A percentile compares a stretch with the other conserved stretches of the same genome.
Conservation (phyloP, 1,140 invertebrate species). For the Leptopilina boulardi region DNA sequence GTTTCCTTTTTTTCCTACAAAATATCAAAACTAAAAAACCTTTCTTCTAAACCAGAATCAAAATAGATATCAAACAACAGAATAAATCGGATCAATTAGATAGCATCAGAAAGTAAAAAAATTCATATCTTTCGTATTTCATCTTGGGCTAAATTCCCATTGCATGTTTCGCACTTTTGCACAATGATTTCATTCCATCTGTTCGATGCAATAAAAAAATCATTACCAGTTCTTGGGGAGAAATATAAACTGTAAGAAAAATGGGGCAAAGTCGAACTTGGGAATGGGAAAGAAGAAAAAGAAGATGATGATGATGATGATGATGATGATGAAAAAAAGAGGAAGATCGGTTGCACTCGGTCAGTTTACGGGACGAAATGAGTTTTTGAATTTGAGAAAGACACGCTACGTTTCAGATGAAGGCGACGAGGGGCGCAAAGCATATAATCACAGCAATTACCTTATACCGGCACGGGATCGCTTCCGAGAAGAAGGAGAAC, state of each 20-base stretch:
- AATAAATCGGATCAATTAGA: too few relatives aligned
- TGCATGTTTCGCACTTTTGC: slow-evolving; percentile 26
- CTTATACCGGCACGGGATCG: slow-evolving; percentile 64
- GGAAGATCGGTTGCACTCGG: slow-evolving; percentile 34
- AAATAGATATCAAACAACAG: too few relatives aligned
- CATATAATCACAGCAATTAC: slow-evolving; percentile 71
- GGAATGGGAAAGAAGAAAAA: background rate
- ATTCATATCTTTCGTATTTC: too few relatives aligned
- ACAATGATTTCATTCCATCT: slow-evolving; percentile 12
- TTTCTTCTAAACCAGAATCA: too few relatives aligned
- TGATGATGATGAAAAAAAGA: too few relatives aligned
- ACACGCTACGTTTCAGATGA: slow-evolving; percentile 40
- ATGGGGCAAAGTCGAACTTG: slow-evolving; percentile 4
- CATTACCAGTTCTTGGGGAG: slow-evolving; percentile 11
- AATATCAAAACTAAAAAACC: too few relatives aligned
- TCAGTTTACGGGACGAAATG: slow-evolving; percentile 51
- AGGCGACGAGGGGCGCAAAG: slow-evolving; percentile 40
- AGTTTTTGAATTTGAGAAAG: slow-evolving; percentile 59
- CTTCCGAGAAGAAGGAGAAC: slow-evolving; percentile 64
- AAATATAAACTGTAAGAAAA: slow-evolving; percentile 36
- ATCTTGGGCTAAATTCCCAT: background rate
- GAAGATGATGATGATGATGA: too few relatives aligned
- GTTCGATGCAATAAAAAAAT: slow-evolving; percentile 22
- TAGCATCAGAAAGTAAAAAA: too few relatives aligned
- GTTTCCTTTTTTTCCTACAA: too few relatives aligned